A percentile compares a stretch with the other conserved stretches of the same genome.
phyloP scores from a whole-genome alignment of 2,113 vertebrate genomes.

The Rynchops niger region DNA sequence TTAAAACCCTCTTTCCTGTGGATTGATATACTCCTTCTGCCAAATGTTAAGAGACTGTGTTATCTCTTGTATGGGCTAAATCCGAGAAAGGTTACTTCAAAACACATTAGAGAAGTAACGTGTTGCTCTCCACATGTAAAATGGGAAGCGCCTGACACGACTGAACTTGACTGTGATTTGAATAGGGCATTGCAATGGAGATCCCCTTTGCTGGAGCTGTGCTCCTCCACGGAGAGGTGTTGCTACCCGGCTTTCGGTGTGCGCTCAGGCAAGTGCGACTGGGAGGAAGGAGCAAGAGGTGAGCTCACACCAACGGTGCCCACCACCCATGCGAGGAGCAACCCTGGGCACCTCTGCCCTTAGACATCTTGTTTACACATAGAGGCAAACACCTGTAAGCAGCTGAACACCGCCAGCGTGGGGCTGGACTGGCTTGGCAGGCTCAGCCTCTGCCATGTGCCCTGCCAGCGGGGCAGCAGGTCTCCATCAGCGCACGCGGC shows the following conservation, averaged over 20 bases:
- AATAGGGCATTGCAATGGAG: neutral
- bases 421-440: neutral
- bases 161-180: neutral
- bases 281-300: neutral
- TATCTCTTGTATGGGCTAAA: neutral
- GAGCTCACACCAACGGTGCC: neutral
- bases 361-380: neutral
- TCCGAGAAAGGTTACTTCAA: neutral
- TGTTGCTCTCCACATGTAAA: neutral
- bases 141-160: neutral
- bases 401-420: accelerated
- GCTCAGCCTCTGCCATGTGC: neutral
- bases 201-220: neutral
- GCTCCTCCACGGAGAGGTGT: neutral
- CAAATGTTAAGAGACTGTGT: neutral
- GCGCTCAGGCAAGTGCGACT: accelerated
- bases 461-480: neutral
- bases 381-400: neutral
- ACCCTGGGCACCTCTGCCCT: neutral
- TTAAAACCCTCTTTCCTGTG: neutral
- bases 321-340: neutral
- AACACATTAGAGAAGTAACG: neutral
- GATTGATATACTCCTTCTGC: neutral
- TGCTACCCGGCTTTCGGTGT: neutral
- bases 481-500: accelerated